Percentiles rank a stretch among this genome's conserved stretches.
Conservation (phyloP, 1,140 invertebrate species). For the Papilio aristodemus region DNA sequence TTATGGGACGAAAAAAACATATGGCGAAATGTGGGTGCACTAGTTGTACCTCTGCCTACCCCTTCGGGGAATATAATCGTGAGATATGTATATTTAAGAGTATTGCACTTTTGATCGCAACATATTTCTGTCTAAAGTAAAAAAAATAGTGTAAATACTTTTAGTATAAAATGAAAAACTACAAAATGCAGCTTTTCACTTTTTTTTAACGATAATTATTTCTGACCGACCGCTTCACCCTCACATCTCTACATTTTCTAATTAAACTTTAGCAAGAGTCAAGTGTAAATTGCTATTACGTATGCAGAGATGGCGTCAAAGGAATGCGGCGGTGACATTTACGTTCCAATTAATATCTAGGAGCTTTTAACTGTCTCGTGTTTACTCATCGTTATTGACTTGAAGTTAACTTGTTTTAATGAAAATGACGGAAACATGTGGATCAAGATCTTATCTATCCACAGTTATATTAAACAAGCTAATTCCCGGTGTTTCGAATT, state of each 20-base stretch:
- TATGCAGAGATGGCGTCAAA: conserved; percentile 16
- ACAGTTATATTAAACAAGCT: background rate
- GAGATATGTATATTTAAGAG: no score
- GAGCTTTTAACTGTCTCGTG: conserved; percentile 17
- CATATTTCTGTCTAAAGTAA: no score
- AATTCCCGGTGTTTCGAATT: no score
- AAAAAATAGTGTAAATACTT: no score
- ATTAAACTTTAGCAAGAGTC: conserved; percentile 25
- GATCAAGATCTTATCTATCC: background rate
- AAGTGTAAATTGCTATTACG: conserved; percentile 25
- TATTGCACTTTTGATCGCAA: no score
- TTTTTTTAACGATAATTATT: background rate
- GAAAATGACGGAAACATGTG: background rate
- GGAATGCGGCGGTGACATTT: conserved; percentile 16
- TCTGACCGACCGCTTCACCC: background rate
- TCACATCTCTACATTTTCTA: conserved; percentile 16
- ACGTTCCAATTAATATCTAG: conserved; percentile 32
- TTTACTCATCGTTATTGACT: conserved; percentile 11
- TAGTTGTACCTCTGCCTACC: no score
- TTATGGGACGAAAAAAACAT: no score
- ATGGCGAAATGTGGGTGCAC: no score
- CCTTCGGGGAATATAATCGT: no score
- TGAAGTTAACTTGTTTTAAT: background rate
- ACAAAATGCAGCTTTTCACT: no score
- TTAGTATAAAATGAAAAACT: no score